Percentiles rank a stretch among this genome's conserved stretches.
These are phyloP conservation scores for Neuroscelio doddi DNA, from an alignment of 2,888 invertebrate genomes.

Conservation along the genomic window DNA sequence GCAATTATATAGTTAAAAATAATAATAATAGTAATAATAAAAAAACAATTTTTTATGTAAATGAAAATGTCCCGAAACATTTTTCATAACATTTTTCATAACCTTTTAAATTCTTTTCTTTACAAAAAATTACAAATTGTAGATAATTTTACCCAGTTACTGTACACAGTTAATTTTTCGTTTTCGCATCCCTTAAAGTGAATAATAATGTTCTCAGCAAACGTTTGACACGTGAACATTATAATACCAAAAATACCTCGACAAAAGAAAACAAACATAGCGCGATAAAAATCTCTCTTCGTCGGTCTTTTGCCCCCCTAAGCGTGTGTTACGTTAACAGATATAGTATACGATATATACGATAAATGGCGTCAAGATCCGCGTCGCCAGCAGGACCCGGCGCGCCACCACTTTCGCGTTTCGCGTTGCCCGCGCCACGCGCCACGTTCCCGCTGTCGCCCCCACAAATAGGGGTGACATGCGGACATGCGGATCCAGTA, in stretches of 20 bases:
- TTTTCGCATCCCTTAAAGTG: too few relatives aligned
- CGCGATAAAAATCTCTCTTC: conserved; percentile 4
- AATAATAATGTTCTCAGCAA: too few relatives aligned
- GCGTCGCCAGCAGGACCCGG: conserved; percentile 63
- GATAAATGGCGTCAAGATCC: conserved; percentile 65
- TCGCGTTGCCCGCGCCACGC: conserved; percentile 50
- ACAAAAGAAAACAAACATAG: conserved; percentile 4
- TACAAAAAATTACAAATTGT: too few relatives aligned
- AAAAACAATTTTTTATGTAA: too few relatives aligned
- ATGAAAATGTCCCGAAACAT: too few relatives aligned
- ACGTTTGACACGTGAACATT: too few relatives aligned
- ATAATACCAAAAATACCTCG: neutral
- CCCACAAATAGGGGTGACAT: conserved; percentile 57
- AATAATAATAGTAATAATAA: too few relatives aligned
- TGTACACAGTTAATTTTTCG: too few relatives aligned
- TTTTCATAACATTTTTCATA: too few relatives aligned
- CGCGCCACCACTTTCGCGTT: conserved; percentile 59
- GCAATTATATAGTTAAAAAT: too few relatives aligned
- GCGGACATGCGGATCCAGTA: conserved; percentile 15
- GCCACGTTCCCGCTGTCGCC: conserved; percentile 39
- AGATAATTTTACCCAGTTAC: too few relatives aligned
- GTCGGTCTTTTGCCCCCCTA: conserved; percentile 3
- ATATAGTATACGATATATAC: conserved; percentile 41
- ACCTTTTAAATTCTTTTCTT: too few relatives aligned
- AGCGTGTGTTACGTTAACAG: conserved; percentile 17